Percentiles rank a stretch among this genome's conserved stretches.
These are phyloP conservation scores for Girardinus metallicus DNA, from an alignment of 2,797 vertebrate species.

Conservation along the genomic window DNA sequence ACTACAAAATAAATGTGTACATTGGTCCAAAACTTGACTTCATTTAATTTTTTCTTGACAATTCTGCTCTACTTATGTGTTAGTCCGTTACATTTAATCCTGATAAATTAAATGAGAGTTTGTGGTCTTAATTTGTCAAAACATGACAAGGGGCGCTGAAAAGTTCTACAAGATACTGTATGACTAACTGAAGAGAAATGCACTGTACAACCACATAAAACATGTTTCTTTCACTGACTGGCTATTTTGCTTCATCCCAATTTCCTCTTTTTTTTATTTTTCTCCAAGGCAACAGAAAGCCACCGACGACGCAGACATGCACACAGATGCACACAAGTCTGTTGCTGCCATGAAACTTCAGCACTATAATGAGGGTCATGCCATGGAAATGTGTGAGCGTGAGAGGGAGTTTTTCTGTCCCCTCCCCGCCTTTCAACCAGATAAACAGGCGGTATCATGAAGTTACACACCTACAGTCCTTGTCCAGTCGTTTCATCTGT, in stretches of 20 bases:
- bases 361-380: slow-evolving; percentile 41
- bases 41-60: not conserved
- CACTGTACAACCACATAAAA: too few relatives aligned
- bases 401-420: slow-evolving; percentile 5
- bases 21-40: not conserved
- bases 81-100: not conserved
- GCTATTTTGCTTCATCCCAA: slow-evolving; percentile 3
- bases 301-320: slow-evolving; percentile 27
- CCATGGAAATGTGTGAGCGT: slow-evolving; percentile 22
- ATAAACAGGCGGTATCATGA: slow-evolving; percentile 31
- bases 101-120: not conserved
- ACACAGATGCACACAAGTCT: slow-evolving; percentile 28
- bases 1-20: not conserved
- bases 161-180: not conserved
- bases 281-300: slow-evolving; percentile 3
- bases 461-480: slow-evolving; percentile 46
- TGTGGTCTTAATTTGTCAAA: not conserved
- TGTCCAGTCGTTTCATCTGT: slow-evolving; percentile 9
- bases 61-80: not conserved
- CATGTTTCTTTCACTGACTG: slow-evolving; percentile 7
- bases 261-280: slow-evolving; percentile 8
- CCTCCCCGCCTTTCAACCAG: slow-evolving; percentile 1
- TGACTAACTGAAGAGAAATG: not conserved
- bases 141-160: not conserved
- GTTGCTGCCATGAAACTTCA: slow-evolving; percentile 13